A percentile compares a stretch with the other conserved stretches of the same genome.
Evolutionary conservation across 2,888 invertebrate species (phyloP).

Genomic region (Craniophora ligustri): DNA sequence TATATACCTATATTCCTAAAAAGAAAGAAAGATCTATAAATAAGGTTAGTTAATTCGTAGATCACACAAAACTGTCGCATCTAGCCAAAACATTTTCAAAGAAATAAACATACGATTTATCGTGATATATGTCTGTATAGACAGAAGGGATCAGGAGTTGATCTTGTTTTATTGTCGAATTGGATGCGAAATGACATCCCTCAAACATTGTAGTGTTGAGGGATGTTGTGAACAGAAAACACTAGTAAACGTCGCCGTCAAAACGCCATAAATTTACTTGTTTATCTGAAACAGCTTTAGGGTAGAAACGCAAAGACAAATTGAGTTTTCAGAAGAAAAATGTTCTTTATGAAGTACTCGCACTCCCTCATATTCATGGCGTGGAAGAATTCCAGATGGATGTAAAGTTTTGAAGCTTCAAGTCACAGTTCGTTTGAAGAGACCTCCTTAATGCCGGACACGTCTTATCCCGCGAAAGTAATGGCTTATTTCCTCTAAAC

Average conservation of each 20-base stretch:
- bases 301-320: conserved; percentile 29
- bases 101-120: conserved; percentile 14
- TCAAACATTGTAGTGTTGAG: conserved; percentile 4
- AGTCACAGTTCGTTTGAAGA: conserved; percentile 53
- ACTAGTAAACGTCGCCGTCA: conserved; percentile 19
- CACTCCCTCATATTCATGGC: conserved; percentile 40
- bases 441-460: conserved; percentile 54
- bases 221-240: no score
- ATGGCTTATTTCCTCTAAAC: conserved; percentile 65
- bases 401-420: conserved; percentile 35
- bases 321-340: conserved; percentile 39
- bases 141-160: conserved; percentile 24
- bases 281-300: conserved; percentile 18
- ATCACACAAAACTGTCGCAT: background rate
- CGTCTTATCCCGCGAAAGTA: conserved; percentile 59
- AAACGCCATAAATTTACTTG: conserved; percentile 23
- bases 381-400: conserved; percentile 37
- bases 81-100: background rate
- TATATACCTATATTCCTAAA: no score
- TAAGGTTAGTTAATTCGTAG: no score
- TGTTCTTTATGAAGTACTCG: conserved; percentile 44
- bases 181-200: conserved; percentile 25
- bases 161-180: conserved; percentile 42
- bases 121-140: conserved; percentile 13
- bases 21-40: no score